Evolutionary conservation across 1,140 invertebrate genomes (phyloP).

Genomic region (Micrasema longulum): DNA sequence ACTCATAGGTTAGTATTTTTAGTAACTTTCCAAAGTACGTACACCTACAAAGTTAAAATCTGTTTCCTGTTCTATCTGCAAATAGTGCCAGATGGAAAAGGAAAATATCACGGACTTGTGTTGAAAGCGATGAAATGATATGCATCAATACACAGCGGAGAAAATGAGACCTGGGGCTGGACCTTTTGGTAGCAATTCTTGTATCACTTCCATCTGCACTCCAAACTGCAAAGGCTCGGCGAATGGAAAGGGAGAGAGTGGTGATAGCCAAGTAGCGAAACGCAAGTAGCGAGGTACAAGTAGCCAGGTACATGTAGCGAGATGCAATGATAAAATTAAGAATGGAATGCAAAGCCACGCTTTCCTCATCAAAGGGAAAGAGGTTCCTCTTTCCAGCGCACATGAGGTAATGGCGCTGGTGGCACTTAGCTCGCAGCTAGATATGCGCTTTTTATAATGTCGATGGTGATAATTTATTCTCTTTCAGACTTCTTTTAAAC

Average conservation of each 20-base stretch:
- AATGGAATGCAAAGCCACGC: slow-evolving; percentile 54
- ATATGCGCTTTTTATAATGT: slow-evolving; percentile 45
- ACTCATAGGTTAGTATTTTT: too few species aligned
- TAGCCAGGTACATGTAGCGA: slow-evolving; percentile 44
- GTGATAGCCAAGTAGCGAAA: slow-evolving; percentile 11
- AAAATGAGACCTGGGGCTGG: slow-evolving; percentile 13
- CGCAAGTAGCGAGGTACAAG: slow-evolving; percentile 37
- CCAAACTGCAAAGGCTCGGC: slow-evolving; percentile 36
- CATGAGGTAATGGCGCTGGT: slow-evolving; percentile 37
- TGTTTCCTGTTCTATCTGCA: too few species aligned
- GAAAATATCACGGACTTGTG: too few species aligned
- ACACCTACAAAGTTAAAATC: too few species aligned
- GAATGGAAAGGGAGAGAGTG: slow-evolving; percentile 10
- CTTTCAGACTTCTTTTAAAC: neutral
- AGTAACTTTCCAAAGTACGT: too few species aligned
- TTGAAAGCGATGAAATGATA: neutral
- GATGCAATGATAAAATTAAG: slow-evolving; percentile 56
- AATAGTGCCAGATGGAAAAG: too few species aligned
- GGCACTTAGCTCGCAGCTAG: slow-evolving; percentile 25
- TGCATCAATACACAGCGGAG: neutral
- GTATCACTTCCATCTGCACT: slow-evolving; percentile 24
- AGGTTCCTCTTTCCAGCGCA: slow-evolving; percentile 31
- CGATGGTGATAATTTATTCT: slow-evolving; percentile 31
- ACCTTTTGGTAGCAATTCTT: slow-evolving; percentile 13
- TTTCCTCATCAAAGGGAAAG: slow-evolving; percentile 50